A percentile compares a stretch with the other conserved stretches of the same genome.
These are phyloP conservation scores for Hydractinia echinata DNA, from an alignment of 30 jellyfish, hydroid and myxozoan species.

Conservation along the genomic window DNA sequence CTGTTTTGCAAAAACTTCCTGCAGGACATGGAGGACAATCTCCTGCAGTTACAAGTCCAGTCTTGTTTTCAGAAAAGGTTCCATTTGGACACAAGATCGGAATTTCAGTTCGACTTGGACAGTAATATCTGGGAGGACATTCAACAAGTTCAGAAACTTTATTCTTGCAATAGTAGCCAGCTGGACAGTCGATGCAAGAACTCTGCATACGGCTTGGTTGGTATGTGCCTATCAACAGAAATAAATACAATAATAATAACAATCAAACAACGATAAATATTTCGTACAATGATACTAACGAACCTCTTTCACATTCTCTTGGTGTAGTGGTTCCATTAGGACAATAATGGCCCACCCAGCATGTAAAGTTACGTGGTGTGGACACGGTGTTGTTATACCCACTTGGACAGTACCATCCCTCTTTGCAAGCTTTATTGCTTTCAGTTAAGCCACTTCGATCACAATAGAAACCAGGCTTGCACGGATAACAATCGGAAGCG, in stretches of 20 bases:
- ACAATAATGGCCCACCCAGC: slow-evolving; percentile 90
- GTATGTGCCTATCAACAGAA: slow-evolving; percentile 60
- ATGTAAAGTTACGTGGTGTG: slow-evolving; percentile 74
- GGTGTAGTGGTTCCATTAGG: slow-evolving; percentile 90
- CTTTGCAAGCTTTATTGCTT: slow-evolving; percentile 60
- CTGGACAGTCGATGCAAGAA: slow-evolving; percentile 78
- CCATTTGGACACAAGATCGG: slow-evolving; percentile 97
- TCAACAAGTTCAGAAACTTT: slow-evolving; percentile 56
- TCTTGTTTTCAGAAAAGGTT: slow-evolving; percentile 69
- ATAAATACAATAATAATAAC: background rate
- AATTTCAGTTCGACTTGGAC: slow-evolving; percentile 65
- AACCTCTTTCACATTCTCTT: slow-evolving; percentile 66
- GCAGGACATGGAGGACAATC: slow-evolving; percentile 82
- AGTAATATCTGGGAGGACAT: slow-evolving; percentile 87
- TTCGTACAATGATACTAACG: background rate
- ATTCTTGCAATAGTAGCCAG: slow-evolving; percentile 90
- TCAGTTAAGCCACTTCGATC: slow-evolving; percentile 61
- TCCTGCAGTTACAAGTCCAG: slow-evolving; percentile 70
- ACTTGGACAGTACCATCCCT: slow-evolving; percentile 94
- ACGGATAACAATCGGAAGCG: slow-evolving; percentile 55
- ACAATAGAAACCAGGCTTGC: slow-evolving; percentile 88
- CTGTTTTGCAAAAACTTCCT: slow-evolving; percentile 78
- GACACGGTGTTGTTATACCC: slow-evolving; percentile 45
- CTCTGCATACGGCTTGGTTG: slow-evolving; percentile 62
- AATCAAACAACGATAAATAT: background rate